Conservation (phyloP, 2,888 invertebrate genomes). For the Cerastis rubricosa region DNA sequence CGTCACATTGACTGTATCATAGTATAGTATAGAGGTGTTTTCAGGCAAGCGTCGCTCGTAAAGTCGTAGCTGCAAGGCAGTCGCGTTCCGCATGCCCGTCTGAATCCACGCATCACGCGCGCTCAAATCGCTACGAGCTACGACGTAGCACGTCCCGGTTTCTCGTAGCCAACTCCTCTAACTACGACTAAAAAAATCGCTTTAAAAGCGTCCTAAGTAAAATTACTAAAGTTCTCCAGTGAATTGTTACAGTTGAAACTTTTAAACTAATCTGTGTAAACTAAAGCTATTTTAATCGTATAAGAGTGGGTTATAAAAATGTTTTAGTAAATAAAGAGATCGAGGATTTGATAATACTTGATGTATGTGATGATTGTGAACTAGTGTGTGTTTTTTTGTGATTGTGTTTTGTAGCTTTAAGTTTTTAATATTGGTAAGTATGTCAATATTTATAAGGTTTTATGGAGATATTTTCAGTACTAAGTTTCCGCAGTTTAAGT, state of each 20-base stretch:
- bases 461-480: conserved; percentile 19
- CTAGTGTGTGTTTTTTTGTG: conserved; percentile 53
- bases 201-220: background rate
- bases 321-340: conserved; percentile 69
- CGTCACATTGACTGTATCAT: conserved; percentile 37
- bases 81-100: conserved; percentile 76
- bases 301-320: conserved; percentile 63
- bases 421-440: conserved; percentile 67
- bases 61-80: conserved; percentile 71
- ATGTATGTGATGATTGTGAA: conserved; percentile 65
- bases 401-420: conserved; percentile 45
- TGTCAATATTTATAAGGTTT: conserved; percentile 18
- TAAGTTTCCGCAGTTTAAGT: conserved; percentile 11
- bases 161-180: conserved; percentile 37
- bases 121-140: conserved; percentile 74
- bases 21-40: conserved; percentile 59
- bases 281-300: conserved; percentile 43
- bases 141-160: conserved; percentile 69
- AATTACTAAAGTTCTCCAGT: conserved; percentile 23
- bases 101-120: conserved; percentile 72
- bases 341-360: conserved; percentile 51
- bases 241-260: conserved; percentile 28
- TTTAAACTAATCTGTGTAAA: conserved; percentile 59
- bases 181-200: background rate
- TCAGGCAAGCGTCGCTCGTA: conserved; percentile 68